These are phyloP conservation scores for Dolichopus griseipennis DNA, from an alignment of 2,888 invertebrate species.

Conservation along the genomic window DNA sequence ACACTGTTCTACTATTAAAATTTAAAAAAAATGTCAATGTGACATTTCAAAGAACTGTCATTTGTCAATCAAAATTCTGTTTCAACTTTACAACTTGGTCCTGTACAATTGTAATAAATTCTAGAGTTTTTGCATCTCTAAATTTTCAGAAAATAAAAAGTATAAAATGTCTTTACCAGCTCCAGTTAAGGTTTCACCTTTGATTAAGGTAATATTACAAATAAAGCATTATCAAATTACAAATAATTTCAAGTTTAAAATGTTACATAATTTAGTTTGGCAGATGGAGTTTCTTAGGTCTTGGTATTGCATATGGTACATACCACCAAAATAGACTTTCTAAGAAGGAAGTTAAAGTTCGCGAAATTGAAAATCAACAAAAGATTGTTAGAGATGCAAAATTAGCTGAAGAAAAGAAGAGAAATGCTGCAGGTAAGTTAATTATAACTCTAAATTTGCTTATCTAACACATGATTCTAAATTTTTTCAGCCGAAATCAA, in stretches of 20 bases:
- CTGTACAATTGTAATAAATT: too few relatives aligned
- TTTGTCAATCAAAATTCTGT: too few relatives aligned
- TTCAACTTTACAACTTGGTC: too few relatives aligned
- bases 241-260: background rate
- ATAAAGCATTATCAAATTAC: slow-evolving; percentile 5
- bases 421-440: slow-evolving; percentile 49
- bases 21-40: too few relatives aligned
- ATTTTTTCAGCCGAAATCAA: slow-evolving; percentile 27
- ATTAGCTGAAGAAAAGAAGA: slow-evolving; percentile 61
- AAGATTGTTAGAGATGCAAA: slow-evolving; percentile 61
- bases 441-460: background rate
- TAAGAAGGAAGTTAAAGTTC: slow-evolving; percentile 54
- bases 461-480: background rate
- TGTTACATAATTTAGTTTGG: slow-evolving; percentile 52
- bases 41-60: too few relatives aligned
- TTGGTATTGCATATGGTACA: slow-evolving; percentile 67
- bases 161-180: slow-evolving; percentile 30
- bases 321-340: slow-evolving; percentile 61
- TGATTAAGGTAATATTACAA: slow-evolving; percentile 59
- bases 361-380: slow-evolving; percentile 59
- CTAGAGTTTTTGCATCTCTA: too few relatives aligned
- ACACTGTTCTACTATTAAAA: too few relatives aligned
- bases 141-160: background rate
- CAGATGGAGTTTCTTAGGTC: slow-evolving; percentile 67
- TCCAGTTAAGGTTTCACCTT: slow-evolving; percentile 70